Conservation (phyloP, 2,113 vertebrate species). For the Calidris pugnax region DNA sequence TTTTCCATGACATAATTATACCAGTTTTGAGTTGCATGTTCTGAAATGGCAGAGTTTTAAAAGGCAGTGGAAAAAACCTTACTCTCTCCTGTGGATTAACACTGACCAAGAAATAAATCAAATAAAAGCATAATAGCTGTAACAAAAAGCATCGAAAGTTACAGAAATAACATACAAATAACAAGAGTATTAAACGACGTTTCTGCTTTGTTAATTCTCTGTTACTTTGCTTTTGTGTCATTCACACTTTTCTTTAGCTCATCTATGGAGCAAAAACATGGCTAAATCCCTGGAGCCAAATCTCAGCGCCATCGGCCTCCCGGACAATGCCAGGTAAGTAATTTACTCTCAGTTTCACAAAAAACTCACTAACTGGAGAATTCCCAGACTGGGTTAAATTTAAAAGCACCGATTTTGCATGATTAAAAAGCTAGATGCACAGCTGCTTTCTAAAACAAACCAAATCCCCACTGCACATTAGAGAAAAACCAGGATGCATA, state of each 20-base stretch:
- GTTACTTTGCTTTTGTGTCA: not conserved
- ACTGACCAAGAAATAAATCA: not conserved
- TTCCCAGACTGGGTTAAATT: not conserved
- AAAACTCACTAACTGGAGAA: not conserved
- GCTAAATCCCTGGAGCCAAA: not conserved
- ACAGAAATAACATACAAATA: not conserved
- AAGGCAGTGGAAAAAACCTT: not conserved
- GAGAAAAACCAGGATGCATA: not conserved
- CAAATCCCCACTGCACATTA: not conserved
- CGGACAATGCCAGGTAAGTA: not conserved
- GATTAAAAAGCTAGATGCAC: not conserved
- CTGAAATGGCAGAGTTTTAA: not conserved
- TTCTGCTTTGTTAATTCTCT: not conserved
- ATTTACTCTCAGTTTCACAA: not conserved
- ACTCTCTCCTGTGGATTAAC: not conserved
- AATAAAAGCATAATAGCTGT: not conserved
- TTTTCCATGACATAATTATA: not conserved
- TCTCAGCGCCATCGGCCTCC: not conserved
- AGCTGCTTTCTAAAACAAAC: not conserved
- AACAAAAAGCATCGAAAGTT: not conserved
- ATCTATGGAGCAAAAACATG: not conserved
- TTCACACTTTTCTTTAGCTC: not conserved
- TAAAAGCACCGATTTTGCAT: not conserved
- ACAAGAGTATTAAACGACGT: not conserved
- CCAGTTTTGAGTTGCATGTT: not conserved